phyloP scores from a whole-genome alignment of 2,113 vertebrate genomes.

The Ictalurus punctatus region DNA sequence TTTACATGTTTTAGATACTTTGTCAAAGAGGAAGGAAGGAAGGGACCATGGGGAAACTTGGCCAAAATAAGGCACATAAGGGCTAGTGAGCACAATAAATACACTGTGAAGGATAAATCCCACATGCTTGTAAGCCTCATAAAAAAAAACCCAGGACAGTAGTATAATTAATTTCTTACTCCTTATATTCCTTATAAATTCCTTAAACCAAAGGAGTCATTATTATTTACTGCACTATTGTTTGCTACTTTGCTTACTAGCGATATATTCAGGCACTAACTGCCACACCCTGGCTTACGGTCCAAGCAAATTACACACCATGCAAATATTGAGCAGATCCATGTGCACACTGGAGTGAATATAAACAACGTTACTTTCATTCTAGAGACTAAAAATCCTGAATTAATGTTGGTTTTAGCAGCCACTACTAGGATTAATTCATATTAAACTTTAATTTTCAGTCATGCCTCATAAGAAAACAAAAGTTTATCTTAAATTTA shows the following conservation, averaged over 20 bases:
- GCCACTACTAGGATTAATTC: neutral
- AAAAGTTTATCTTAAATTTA: neutral
- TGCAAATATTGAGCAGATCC: slow-evolving; percentile 1
- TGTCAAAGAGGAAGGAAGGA: slow-evolving; percentile 18
- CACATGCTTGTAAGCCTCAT: neutral
- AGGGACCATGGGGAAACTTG: neutral
- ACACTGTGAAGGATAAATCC: neutral
- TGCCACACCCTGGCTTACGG: slow-evolving; percentile 10
- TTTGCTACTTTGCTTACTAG: neutral
- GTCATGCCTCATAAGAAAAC: neutral
- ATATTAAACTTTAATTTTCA: neutral
- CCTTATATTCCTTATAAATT: neutral
- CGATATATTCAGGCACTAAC: neutral
- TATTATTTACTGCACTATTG: neutral
- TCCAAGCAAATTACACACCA: slow-evolving; percentile 5
- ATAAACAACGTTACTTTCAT: slow-evolving; percentile 11
- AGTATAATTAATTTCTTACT: neutral
- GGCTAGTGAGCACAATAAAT: neutral
- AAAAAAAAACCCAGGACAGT: neutral
- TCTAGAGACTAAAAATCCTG: neutral
- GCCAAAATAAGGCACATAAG: neutral
- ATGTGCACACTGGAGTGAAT: neutral
- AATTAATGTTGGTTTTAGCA: neutral
- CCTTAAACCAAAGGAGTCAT: neutral
- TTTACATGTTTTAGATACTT: slow-evolving; percentile 5